phyloP scores from a whole-genome alignment of 2,888 invertebrate genomes.

The Erpobdella octoculata region DNA sequence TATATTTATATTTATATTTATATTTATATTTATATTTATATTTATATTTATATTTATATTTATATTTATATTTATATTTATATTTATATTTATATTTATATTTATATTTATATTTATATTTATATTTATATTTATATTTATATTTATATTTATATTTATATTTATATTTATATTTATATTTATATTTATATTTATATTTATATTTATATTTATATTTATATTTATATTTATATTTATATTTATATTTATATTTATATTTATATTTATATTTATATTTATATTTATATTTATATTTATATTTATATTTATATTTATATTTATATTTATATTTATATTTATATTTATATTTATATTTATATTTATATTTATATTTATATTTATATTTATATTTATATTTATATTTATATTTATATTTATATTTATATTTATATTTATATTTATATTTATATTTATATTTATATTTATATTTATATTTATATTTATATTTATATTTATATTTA shows the following conservation, averaged over 20 bases:
- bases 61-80: conserved; percentile 21
- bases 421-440: conserved; percentile 17
- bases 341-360: conserved; percentile 15
- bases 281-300: conserved; percentile 22
- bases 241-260: conserved; percentile 12
- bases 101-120: conserved; percentile 6
- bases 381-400: conserved; percentile 5
- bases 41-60: conserved; percentile 24
- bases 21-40: conserved; percentile 20
- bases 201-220: neutral
- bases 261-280: conserved; percentile 26
- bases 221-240: conserved; percentile 7
- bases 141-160: conserved; percentile 9
- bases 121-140: conserved; percentile 25
- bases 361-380: conserved; percentile 23
- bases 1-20: conserved; percentile 12
- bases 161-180: conserved; percentile 15
- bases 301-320: conserved; percentile 22
- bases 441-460: neutral
- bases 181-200: conserved; percentile 22
- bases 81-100: conserved; percentile 3
- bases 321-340: neutral
- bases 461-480: conserved; percentile 6
- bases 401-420: conserved; percentile 18
- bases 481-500: conserved; percentile 20